Evolutionary conservation across 2,797 vertebrate genomes (phyloP).

Genomic region (Prionace glauca): DNA sequence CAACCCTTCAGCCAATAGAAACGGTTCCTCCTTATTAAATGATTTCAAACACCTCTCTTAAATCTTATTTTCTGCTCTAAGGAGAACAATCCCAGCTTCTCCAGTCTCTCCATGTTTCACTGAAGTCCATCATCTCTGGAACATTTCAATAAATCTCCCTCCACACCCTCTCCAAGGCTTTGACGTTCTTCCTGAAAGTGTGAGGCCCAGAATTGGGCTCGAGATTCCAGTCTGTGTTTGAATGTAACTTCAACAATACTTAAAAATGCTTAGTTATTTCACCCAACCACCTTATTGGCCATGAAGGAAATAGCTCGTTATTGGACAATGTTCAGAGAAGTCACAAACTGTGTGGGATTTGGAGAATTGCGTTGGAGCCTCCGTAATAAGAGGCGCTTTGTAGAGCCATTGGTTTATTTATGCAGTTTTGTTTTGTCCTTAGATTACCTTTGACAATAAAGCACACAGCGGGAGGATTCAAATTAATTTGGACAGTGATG

Average conservation of each 20-base stretch:
- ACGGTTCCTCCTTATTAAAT: background rate
- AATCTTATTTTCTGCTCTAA: background rate
- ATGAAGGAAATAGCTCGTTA: background rate
- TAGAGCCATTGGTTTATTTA: background rate
- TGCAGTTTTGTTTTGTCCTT: conserved; percentile 39
- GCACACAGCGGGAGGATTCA: conserved; percentile 87
- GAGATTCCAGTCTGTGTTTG: background rate
- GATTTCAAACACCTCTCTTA: background rate
- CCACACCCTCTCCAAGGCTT: background rate
- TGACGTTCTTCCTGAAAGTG: background rate
- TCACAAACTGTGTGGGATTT: background rate
- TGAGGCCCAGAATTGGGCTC: background rate
- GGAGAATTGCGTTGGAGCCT: background rate
- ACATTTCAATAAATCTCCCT: background rate
- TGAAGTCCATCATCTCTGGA: background rate
- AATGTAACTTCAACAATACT: too few species aligned
- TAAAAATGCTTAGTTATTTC: too few species aligned
- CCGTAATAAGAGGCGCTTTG: background rate
- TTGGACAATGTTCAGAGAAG: background rate
- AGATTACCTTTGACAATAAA: conserved; percentile 85
- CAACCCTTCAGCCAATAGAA: too few species aligned
- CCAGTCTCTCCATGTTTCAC: background rate
- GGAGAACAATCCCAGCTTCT: background rate
- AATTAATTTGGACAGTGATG: conserved; percentile 72
- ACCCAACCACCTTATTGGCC: too few species aligned